Evolutionary conservation across 2,113 vertebrate species (phyloP).

Genomic region (Lepisosteus osseus): DNA sequence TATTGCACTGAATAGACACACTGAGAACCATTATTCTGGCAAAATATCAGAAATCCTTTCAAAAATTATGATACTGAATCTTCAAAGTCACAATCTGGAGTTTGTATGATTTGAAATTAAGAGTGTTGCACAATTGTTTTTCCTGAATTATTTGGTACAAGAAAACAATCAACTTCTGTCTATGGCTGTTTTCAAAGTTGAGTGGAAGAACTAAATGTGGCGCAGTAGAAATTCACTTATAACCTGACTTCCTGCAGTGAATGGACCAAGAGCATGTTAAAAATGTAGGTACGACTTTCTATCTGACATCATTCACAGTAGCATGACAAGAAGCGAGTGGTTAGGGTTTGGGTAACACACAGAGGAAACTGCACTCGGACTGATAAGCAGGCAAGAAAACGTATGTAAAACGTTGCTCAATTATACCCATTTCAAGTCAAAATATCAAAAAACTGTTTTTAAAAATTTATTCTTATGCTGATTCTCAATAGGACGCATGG

Average conservation of each 20-base stretch:
- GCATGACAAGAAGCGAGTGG: constrained; percentile 55
- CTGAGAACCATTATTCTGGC: no score
- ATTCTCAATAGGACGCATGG: constrained; percentile 71
- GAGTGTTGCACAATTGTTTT: no score
- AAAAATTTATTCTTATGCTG: constrained; percentile 53
- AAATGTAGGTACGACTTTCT: constrained; percentile 68
- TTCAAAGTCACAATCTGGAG: no score
- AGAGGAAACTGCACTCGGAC: constrained; percentile 70
- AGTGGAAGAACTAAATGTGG: constrained; percentile 40
- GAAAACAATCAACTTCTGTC: no score
- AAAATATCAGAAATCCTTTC: no score
- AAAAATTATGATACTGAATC: no score
- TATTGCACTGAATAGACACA: no score
- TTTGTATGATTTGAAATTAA: no score
- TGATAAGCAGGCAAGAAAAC: constrained; percentile 67
- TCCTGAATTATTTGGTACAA: no score
- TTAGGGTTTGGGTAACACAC: constrained; percentile 62
- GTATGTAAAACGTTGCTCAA: constrained; percentile 48
- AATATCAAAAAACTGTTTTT: constrained; percentile 2
- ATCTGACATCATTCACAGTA: constrained; percentile 73
- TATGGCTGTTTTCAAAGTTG: no score
- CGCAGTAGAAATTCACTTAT: constrained; percentile 37
- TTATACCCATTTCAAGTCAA: constrained; percentile 33
- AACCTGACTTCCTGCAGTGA: constrained; percentile 73
- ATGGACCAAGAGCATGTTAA: constrained; percentile 51